Conservation (phyloP, 2,888 invertebrate species). For the Drosophila flavopinicola region DNA sequence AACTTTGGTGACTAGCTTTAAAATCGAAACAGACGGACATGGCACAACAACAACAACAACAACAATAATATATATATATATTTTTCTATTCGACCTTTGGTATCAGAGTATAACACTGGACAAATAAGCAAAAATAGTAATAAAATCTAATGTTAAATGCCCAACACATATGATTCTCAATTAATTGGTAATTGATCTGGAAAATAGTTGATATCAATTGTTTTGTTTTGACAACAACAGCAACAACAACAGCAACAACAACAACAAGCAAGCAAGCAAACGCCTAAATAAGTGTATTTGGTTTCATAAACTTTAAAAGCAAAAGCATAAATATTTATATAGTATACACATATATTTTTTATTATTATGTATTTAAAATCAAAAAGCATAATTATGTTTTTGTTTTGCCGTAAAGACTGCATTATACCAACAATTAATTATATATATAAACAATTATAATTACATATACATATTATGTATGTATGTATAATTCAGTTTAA, state of each 20-base stretch:
- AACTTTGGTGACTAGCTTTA: too few species aligned
- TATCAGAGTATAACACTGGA: too few species aligned
- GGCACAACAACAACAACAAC: too few species aligned
- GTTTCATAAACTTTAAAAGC: conserved; percentile 70
- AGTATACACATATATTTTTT: conserved; percentile 69
- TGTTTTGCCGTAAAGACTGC: conserved; percentile 84
- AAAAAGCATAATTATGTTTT: conserved; percentile 78
- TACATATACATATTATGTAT: conserved; percentile 38
- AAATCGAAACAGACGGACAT: too few species aligned
- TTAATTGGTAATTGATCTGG: conserved; percentile 2
- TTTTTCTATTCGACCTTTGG: too few species aligned
- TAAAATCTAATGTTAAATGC: neutral
- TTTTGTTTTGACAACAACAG: conserved; percentile 13
- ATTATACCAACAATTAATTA: conserved; percentile 83
- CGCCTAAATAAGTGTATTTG: conserved; percentile 71
- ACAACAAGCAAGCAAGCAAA: conserved; percentile 22
- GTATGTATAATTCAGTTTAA: too few species aligned
- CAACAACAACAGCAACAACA: conserved; percentile 9
- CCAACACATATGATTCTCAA: conserved; percentile 5
- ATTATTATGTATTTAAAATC: conserved; percentile 71
- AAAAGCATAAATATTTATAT: conserved; percentile 59
- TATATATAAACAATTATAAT: too few species aligned
- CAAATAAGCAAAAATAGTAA: neutral
- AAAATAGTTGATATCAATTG: conserved; percentile 1
- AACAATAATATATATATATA: too few species aligned